Base-by-base conservation (phyloP, 2,797 vertebrate species). In the Danio choprae region DNA sequence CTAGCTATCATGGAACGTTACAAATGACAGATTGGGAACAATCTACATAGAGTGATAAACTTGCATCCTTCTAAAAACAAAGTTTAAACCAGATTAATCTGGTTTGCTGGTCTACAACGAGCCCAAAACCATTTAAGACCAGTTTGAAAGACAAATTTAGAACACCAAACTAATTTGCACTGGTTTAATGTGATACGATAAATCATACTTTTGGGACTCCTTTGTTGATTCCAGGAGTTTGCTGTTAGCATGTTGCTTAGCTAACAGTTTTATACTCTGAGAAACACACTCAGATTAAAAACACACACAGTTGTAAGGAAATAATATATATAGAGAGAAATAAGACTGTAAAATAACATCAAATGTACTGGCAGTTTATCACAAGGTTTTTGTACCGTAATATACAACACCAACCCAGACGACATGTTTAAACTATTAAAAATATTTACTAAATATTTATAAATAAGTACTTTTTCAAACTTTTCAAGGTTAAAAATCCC, bases 231-330 rank as follows among this genome's bases (percentile, higher is more conserved):
- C 6, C 0, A 69, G 4, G 38, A 38, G 15, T 16, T 38, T 46
- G 13, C 9, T 59, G 41, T 73, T 59, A 72, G 38, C 7, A 29
- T 72, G 18, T 44, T 22, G 51, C 38, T 72, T 72, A 72, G 70
- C 40, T 72, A 71, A 58, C n/a, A 29, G 55, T 20, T 10, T 20
- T 16, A n/a, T 41, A 44, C 18, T 20, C 6, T 43, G 8, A 36
- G 46, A 68, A 12, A 0, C 8, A 48, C 16, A 38, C 50, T n/a
- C 29, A 51, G 6, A n/a, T 51, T 51, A n/a, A 18, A 56, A 22
- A 56, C 20, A n/a, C 20, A n/a, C n/a, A 56, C 10, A 6, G 12
- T 56, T 22, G 56, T 5, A 20, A 9, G 18, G 55, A n/a, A n/a
- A n/a, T n/a, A n/a, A n/a, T n/a, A n/a, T n/a, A n/a, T n/a, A n/a